Conservation (phyloP, 1,140 invertebrate species). For the Habropoda laboriosa region DNA sequence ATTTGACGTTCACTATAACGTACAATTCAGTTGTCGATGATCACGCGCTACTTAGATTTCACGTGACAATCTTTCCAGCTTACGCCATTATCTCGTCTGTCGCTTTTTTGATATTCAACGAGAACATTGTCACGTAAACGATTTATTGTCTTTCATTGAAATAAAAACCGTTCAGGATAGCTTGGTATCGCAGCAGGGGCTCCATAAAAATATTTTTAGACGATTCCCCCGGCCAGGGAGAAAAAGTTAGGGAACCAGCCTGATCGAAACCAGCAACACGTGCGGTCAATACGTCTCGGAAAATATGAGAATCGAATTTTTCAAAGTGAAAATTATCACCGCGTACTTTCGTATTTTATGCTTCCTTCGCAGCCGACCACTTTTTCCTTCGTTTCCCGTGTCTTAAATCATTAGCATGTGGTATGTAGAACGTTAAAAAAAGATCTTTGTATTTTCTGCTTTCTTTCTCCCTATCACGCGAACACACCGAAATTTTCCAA, state of each 20-base stretch:
- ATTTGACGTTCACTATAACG: not conserved
- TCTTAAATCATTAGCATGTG: no score
- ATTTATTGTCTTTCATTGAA: slow-evolving; percentile 29
- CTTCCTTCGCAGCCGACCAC: not conserved
- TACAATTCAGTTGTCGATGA: not conserved
- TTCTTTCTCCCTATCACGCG: no score
- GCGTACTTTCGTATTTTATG: slow-evolving; percentile 51
- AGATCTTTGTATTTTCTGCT: not conserved
- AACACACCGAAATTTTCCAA: no score
- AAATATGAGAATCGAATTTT: slow-evolving; percentile 65
- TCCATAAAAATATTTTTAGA: slow-evolving; percentile 82
- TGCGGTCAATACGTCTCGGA: slow-evolving; percentile 77
- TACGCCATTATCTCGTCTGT: not conserved
- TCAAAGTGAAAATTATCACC: slow-evolving; percentile 63
- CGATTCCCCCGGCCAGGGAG: slow-evolving; percentile 41
- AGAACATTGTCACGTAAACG: not conserved
- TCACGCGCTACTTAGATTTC: not conserved
- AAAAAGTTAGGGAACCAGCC: slow-evolving; percentile 69
- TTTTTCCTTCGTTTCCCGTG: not conserved
- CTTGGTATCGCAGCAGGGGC: slow-evolving; percentile 76
- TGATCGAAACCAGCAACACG: slow-evolving; percentile 73
- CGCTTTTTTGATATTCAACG: not conserved
- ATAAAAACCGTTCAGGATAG: not conserved
- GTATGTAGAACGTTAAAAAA: no score
- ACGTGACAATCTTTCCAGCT: not conserved